These are phyloP conservation scores for Eptesicus fuscus DNA, from an alignment of 2,113 vertebrate species.

Conservation along the genomic window DNA sequence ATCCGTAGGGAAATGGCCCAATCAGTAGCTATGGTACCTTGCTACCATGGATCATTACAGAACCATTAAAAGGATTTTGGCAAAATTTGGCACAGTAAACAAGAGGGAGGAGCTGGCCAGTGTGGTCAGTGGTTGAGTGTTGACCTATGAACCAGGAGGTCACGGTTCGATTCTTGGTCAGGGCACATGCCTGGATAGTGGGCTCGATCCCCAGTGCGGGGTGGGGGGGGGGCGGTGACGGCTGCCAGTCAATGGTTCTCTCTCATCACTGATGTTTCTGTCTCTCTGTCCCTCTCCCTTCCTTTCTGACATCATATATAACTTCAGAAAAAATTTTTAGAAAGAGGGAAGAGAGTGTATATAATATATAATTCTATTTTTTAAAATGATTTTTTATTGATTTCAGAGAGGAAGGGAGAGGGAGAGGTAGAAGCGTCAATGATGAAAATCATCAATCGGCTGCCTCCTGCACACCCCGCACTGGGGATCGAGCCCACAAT, in stretches of 20 bases:
- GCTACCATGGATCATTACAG: not conserved
- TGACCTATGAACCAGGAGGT: not conserved
- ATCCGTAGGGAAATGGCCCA: not conserved
- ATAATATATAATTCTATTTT: not conserved
- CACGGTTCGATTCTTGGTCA: not conserved
- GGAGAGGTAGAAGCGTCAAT: no score
- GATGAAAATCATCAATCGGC: no score
- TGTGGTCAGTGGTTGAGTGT: not conserved
- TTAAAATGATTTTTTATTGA: no score
- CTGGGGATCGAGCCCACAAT: no score
- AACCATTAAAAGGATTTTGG: slow-evolving; percentile 5
- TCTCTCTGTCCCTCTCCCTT: not conserved
- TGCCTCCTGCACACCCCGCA: no score
- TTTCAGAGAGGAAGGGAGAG: no score
- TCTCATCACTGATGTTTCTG: not conserved
- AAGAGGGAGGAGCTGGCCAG: not conserved
- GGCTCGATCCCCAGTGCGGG: not conserved
- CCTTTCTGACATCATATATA: not conserved
- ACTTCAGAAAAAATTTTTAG: no score
- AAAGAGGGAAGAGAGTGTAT: not conserved
- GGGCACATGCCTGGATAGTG: not conserved
- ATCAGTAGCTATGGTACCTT: not conserved
- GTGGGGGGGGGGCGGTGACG: no score
- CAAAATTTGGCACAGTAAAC: not conserved
- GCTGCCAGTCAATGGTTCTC: not conserved